These are phyloP conservation scores for Drosophila heteroneura DNA, from an alignment of 2,888 invertebrate genomes.

Conservation along the genomic window DNA sequence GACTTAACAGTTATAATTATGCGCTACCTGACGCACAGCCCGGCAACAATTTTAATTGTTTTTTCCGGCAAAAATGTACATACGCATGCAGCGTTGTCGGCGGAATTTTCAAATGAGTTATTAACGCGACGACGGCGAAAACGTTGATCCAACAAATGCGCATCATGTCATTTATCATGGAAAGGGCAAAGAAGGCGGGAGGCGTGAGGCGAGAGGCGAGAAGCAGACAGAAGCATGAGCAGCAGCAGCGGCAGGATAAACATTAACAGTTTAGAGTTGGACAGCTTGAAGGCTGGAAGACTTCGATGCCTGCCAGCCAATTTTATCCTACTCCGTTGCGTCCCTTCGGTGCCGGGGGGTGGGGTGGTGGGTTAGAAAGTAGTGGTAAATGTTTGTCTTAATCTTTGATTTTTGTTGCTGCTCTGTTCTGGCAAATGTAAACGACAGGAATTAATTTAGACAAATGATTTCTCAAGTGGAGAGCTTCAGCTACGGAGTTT, in stretches of 20 bases:
- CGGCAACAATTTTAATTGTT: conserved; percentile 82
- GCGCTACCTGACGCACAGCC: conserved; percentile 55
- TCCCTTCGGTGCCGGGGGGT: conserved; percentile 38
- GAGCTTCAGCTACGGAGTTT: conserved; percentile 53
- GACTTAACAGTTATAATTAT: conserved; percentile 60
- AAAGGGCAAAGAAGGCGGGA: conserved; percentile 12
- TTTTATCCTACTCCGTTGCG: conserved; percentile 18
- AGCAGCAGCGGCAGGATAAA: conserved; percentile 10
- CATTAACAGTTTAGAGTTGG: conserved; percentile 53
- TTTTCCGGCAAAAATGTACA: conserved; percentile 57
- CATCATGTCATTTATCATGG: conserved; percentile 82
- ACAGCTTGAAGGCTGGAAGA: conserved; percentile 40
- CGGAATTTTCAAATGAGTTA: conserved; percentile 84
- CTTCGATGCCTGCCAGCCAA: conserved; percentile 33
- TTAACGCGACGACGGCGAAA: conserved; percentile 73
- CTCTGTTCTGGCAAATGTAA: conserved; percentile 83
- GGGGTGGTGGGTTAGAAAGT: conserved; percentile 46
- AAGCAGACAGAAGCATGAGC: not conserved
- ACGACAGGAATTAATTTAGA: conserved; percentile 86
- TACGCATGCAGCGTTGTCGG: conserved; percentile 63
- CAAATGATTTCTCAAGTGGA: conserved; percentile 85
- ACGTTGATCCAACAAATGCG: conserved; percentile 69
- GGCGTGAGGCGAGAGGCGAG: conserved; percentile 54
- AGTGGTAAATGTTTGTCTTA: conserved; percentile 85
- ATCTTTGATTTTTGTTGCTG: conserved; percentile 84